A percentile compares a stretch with the other conserved stretches of the same genome.
Conservation (phyloP, 35 echinoderm and acorn worm species). For the Stichopus chloronotus region DNA sequence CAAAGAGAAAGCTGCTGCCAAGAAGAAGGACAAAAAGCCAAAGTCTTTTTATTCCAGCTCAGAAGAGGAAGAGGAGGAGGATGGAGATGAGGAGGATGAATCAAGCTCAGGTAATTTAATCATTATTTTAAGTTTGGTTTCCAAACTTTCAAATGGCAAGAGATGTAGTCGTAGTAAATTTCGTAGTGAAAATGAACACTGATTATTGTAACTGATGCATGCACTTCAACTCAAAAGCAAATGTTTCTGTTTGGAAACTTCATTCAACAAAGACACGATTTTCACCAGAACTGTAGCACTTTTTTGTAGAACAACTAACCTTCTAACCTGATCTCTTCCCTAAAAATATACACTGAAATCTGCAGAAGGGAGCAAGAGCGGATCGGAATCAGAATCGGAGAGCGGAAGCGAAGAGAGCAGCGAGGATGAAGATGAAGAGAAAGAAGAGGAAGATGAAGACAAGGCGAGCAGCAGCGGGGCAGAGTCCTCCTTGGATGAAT, state of each 20-base stretch:
- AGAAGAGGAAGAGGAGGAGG: conserved; percentile 72
- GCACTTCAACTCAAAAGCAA: no score
- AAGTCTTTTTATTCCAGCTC: conserved; percentile 97
- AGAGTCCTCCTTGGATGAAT: conserved; percentile 20
- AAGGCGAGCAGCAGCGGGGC: conserved; percentile 29
- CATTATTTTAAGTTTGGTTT: no score
- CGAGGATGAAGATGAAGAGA: conserved; percentile 53
- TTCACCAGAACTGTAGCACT: no score
- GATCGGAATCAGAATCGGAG: conserved; percentile 45
- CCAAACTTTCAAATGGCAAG: no score
- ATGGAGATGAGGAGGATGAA: conserved; percentile 76
- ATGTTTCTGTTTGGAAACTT: no score
- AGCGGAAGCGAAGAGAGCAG: conserved; percentile 61
- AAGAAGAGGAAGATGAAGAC: conserved; percentile 49
- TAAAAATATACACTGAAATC: background rate
- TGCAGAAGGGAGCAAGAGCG: conserved; percentile 66
- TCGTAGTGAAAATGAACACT: no score
- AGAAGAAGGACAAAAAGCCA: conserved; percentile 85
- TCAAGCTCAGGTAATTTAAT: conserved; percentile 68
- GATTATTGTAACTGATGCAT: no score
- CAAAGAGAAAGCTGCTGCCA: conserved; percentile 61
- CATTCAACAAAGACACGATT: no score
- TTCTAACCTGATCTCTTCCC: no score
- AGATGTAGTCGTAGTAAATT: no score
- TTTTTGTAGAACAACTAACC: no score